A percentile compares a stretch with the other conserved stretches of the same genome.
Evolutionary conservation across 2,797 vertebrate species (phyloP).

Genomic region (Masticophis lateralis): DNA sequence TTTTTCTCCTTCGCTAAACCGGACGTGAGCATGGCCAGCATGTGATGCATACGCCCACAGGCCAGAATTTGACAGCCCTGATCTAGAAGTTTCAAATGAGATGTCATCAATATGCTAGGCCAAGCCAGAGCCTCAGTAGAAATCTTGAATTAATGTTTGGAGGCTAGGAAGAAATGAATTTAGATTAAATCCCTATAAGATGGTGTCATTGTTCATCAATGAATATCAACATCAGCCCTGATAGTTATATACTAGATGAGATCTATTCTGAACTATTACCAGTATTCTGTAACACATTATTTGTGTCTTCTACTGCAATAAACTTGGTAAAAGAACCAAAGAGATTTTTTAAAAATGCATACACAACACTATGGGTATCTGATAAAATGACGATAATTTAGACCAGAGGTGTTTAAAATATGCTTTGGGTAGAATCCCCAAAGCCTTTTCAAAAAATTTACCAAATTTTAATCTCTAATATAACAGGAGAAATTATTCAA

Average conservation of each 20-base stretch:
- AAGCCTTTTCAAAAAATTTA: neutral
- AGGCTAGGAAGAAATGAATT: neutral
- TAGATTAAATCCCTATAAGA: neutral
- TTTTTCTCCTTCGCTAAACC: too few species aligned
- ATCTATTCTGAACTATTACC: neutral
- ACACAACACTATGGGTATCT: neutral
- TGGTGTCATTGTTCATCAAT: neutral
- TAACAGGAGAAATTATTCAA: neutral
- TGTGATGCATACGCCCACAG: too few species aligned
- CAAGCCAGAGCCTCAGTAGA: neutral
- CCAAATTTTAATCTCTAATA: neutral
- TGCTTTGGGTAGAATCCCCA: neutral
- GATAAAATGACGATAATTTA: neutral
- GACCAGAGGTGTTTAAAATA: neutral
- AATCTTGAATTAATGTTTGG: neutral
- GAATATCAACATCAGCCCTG: neutral
- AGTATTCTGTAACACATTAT: neutral
- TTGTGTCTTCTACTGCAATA: neutral
- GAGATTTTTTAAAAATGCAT: neutral
- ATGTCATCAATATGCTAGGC: neutral
- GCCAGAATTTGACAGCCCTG: too few species aligned
- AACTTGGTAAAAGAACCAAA: neutral
- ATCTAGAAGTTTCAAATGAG: neutral
- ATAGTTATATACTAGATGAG: neutral
- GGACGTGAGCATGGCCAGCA: fast-evolving